Evolutionary conservation across 2,888 invertebrate genomes (phyloP).

Genomic region (Hedychridium roseum): DNA sequence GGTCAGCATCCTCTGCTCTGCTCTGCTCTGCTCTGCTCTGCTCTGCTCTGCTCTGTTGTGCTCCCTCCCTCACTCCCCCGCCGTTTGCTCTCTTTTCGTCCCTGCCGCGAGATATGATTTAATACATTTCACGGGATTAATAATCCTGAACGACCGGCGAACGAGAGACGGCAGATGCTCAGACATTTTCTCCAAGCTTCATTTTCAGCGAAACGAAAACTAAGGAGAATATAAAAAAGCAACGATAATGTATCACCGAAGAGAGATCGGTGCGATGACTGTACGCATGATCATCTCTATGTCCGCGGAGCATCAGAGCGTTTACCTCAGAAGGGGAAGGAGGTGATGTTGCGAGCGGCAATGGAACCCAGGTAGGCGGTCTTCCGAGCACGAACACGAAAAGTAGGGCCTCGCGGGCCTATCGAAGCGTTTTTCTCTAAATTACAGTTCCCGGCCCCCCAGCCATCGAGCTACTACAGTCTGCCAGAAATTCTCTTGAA

Average conservation of each 20-base stretch:
- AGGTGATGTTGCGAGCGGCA: constrained; percentile 26
- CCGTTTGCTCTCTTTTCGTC: constrained; percentile 10
- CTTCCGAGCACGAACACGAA: constrained; percentile 40
- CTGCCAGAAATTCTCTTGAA: too few relatives aligned
- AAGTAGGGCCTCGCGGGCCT: constrained; percentile 42
- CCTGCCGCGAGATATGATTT: constrained; percentile 49
- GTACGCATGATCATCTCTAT: not conserved
- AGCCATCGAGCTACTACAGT: too few relatives aligned
- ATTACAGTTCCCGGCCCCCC: constrained; percentile 42
- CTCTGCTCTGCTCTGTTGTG: constrained; percentile 26
- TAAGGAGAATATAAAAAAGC: too few relatives aligned
- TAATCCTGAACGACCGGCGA: constrained; percentile 51
- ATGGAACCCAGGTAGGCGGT: constrained; percentile 44
- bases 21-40: constrained; percentile 35
- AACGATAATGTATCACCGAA: too few relatives aligned
- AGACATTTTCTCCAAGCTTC: constrained; percentile 47
- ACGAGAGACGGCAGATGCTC: constrained; percentile 58
- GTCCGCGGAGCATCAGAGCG: too few relatives aligned
- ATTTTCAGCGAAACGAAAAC: too few relatives aligned
- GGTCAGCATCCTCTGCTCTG: constrained; percentile 41
- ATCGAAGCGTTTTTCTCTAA: constrained; percentile 46
- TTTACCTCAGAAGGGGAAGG: not conserved
- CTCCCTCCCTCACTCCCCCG: constrained; percentile 12
- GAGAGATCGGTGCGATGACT: not conserved
- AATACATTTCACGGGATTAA: constrained; percentile 60